Base-by-base conservation (phyloP, 2,888 invertebrate species). In the Polia nebulosa region DNA sequence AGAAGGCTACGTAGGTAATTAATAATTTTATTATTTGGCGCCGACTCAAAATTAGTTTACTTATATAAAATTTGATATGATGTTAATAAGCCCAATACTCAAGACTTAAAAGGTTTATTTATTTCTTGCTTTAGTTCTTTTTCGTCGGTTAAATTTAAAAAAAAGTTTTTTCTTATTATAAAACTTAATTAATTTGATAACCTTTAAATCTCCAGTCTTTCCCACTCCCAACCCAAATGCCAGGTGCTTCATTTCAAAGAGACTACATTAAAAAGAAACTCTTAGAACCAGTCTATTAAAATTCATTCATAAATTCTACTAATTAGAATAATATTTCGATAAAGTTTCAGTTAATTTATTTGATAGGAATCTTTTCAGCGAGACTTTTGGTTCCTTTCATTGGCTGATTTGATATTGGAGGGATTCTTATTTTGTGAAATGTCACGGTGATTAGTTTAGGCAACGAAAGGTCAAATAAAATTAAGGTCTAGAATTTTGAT, bases 291-390 rank as follows among this genome's bases (percentile, higher is more conserved):
- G 67, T 45, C 27, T 59, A 71, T 80, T 72, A 62, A 72, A 76
- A 56, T 68, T 81, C 58, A 81, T 77, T 78, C 53, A 63, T 62
- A 67, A 67, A 61, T 67, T 61, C 32, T 25, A 51, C 32, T 52
- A 68, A 81, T 81, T 72, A 62, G 29, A 72, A 56, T 74, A 75
- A 75, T 72, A 58, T 76, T 81, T 59, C 61, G 36, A 72, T 47
- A 36, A 67, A 65, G 20, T 8, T 22, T 34, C 29, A 13, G 62
- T 49, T 77, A 72, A 81, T 77, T 72, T 76, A 67, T 80, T 80
- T 61, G 55, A 58, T 45, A 41, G n/a, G 55, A 65, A 81, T 65
- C 55, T 72, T 72, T 72, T 59, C 77, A 55, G 32, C 13, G 32
- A 53, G 5, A 29, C 25, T 32, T n/a, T 29, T 13, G 62, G 25